Percentiles rank a stretch among this genome's conserved stretches.
These are phyloP conservation scores for Platyura marginata DNA, from an alignment of 1,140 invertebrate species.

Conservation along the genomic window DNA sequence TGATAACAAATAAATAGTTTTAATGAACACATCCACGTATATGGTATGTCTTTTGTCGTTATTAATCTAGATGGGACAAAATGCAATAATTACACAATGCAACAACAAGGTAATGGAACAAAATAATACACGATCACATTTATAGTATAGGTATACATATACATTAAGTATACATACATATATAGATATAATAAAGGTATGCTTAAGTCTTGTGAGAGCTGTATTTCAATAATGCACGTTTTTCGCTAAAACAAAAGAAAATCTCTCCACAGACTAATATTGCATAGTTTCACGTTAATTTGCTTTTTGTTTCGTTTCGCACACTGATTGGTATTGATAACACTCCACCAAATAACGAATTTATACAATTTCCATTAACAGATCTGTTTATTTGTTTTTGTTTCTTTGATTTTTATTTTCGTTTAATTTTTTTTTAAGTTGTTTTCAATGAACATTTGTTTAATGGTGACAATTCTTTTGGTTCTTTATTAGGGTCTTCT, in stretches of 20 bases:
- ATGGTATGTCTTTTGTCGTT: slow-evolving; percentile 1
- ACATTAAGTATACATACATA: not conserved
- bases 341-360: not conserved
- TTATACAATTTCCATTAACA: no score
- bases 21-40: slow-evolving; percentile 1
- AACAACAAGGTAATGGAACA: not conserved
- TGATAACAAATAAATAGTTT: slow-evolving; percentile 2
- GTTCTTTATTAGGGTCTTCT: no score
- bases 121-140: not conserved
- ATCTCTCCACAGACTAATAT: not conserved
- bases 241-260: not conserved
- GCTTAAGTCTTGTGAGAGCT: no score
- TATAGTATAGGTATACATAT: not conserved
- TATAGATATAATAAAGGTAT: no score
- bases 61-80: slow-evolving; percentile 1
- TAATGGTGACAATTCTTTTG: no score
- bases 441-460: no score
- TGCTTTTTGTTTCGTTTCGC: not conserved
- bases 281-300: not conserved
- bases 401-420: no score
- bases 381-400: no score
- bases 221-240: not conserved
- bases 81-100: not conserved
- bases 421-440: no score
- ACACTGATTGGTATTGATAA: not conserved